phyloP scores from a whole-genome alignment of 2,888 invertebrate genomes.

The Lithosia quadra region DNA sequence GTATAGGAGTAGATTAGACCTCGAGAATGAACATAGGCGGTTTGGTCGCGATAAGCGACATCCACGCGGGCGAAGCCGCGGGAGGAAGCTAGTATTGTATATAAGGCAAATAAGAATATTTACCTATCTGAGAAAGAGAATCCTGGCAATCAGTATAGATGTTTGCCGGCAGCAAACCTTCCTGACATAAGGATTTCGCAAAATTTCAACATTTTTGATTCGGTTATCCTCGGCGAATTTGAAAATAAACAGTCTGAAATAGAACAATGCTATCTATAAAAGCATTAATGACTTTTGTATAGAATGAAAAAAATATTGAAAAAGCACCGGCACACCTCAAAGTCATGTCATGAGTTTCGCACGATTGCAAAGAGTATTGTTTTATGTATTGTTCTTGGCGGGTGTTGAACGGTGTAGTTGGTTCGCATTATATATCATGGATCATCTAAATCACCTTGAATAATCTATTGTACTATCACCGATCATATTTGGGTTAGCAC shows the following conservation, averaged over 20 bases:
- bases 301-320: too few species aligned
- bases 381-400: constrained; percentile 24
- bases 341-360: constrained; percentile 45
- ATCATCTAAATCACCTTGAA: background rate
- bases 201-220: constrained; percentile 61
- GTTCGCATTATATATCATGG: background rate
- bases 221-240: constrained; percentile 58
- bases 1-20: too few species aligned
- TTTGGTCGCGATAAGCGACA: too few species aligned
- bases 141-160: background rate
- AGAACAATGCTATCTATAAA: constrained; percentile 57
- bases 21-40: too few species aligned
- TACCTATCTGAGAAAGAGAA: background rate
- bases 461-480: background rate
- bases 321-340: constrained; percentile 53
- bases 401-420: background rate
- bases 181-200: constrained; percentile 57
- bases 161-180: constrained; percentile 43
- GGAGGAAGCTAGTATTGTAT: too few species aligned
- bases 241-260: constrained; percentile 53
- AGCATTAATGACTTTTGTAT: constrained; percentile 63
- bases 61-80: too few species aligned
- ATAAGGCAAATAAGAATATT: too few species aligned
- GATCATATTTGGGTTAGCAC: too few species aligned
- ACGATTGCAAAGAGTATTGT: constrained; percentile 37